A percentile compares a stretch with the other conserved stretches of the same genome.
These are phyloP conservation scores for Phyllotreta striolata DNA, from an alignment of 2,888 invertebrate genomes.

Conservation along the genomic window DNA sequence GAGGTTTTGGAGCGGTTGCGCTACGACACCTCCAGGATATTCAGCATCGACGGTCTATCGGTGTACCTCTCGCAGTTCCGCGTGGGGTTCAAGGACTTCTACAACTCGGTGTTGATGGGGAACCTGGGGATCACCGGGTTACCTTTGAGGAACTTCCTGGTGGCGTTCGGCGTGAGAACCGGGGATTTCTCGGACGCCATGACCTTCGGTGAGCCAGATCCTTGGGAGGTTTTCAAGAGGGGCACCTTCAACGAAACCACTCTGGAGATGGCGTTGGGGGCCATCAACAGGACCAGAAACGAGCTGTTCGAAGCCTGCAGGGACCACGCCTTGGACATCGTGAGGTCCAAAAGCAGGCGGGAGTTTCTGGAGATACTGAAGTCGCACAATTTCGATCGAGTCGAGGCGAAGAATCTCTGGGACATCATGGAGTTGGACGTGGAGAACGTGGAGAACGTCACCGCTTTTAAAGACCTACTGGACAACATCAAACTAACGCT, in stretches of 20 bases:
- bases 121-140: constrained; percentile 25
- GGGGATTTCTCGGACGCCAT: constrained; percentile 30
- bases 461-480: constrained; percentile 22
- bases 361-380: constrained; percentile 9
- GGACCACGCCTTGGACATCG: constrained; percentile 16
- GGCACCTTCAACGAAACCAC: constrained; percentile 25
- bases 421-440: constrained; percentile 18
- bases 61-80: constrained; percentile 18
- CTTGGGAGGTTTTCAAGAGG: constrained; percentile 29
- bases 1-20: constrained; percentile 23
- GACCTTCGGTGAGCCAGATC: constrained; percentile 29
- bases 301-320: constrained; percentile 27
- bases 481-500: constrained; percentile 14
- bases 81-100: constrained; percentile 25
- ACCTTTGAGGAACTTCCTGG: constrained; percentile 27
- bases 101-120: constrained; percentile 18
- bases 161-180: constrained; percentile 18
- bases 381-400: constrained; percentile 21
- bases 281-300: constrained; percentile 15
- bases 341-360: not conserved
- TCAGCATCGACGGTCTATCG: constrained; percentile 26
- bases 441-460: constrained; percentile 13
- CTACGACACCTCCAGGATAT: constrained; percentile 19
- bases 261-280: constrained; percentile 18
- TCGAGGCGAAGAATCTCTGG: constrained; percentile 27